Base-by-base conservation (phyloP, 2,113 vertebrate species). In the Chauna torquata region DNA sequence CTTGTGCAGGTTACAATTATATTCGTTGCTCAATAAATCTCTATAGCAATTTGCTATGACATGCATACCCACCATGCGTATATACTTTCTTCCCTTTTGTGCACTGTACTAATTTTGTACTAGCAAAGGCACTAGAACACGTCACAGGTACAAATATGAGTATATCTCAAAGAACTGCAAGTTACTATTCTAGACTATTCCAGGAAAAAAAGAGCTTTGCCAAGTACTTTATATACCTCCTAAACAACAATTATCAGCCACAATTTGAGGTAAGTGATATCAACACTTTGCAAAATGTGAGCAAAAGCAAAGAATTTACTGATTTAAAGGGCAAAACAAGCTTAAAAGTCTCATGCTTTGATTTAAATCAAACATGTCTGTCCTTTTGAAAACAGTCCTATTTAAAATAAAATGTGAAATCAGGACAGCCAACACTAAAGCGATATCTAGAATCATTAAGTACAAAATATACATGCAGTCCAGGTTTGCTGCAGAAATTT, bases 331-430 rank as follows among this genome's bases (percentile, higher is more conserved):
- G 30, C 1, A 4, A 85, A 88, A 32, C 9, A 9, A 45, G 24
- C 69, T 69, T 74, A 13, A 34, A 83, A 88, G 36, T 19, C 20
- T 42, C 38, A 52, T 65, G 74, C 69, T 91, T 86, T 83, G n/a
- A 61, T 95, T 86, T 70, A 77, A 96, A 70, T 24, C 32, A 47
- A 80, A 23, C n/a, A 54, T 50, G 22, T 27, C 52, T 82, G 47
- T 75, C 40, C 75, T 92, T 90, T 93, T 62, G 68, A 78, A 91
- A 82, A 17, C 32, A 87, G 55, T 24, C 16, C 59, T 44, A 27
- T 78, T 82, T 85, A 89, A 96, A 94, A 94, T 87, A 79, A 85
- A 78, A 94, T 64, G 65, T 69, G 90, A 92, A 96, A 88, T 82
- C 79, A 86, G 88, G 75, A 71, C 88, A 93, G 85, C 78, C 92